These are phyloP conservation scores for Xerus inauris DNA, from an alignment of 2,113 vertebrate species.

Conservation along the genomic window DNA sequence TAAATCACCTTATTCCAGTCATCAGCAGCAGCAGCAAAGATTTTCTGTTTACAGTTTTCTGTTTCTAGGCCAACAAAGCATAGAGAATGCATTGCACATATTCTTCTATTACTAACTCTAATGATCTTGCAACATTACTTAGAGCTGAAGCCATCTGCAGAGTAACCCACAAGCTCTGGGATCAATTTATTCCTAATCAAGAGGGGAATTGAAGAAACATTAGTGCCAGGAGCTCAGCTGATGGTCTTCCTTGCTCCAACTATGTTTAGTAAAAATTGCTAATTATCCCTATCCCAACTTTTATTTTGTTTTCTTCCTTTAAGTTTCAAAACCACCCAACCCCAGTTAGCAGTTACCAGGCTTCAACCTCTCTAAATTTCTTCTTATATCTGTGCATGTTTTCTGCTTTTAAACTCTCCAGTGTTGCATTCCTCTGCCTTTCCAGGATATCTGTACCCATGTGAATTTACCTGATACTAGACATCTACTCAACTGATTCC, in stretches of 20 bases:
- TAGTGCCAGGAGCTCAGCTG: not conserved
- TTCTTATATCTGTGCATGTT: not conserved
- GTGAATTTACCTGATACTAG: not conserved
- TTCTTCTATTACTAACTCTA: not conserved
- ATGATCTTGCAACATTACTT: not conserved
- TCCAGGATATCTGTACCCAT: not conserved
- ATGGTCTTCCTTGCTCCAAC: not conserved
- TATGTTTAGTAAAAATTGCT: not conserved
- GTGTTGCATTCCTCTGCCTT: not conserved
- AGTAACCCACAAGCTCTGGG: not conserved
- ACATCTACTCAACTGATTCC: not conserved
- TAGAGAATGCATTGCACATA: not conserved
- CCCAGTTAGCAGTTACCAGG: not conserved
- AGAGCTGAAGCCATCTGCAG: not conserved
- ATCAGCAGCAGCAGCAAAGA: conserved; percentile 32
- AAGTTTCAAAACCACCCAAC: conserved; percentile 30
- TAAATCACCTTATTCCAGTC: conserved; percentile 59
- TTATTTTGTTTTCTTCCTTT: conserved; percentile 19
- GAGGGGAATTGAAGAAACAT: not conserved
- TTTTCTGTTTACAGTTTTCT: conserved; percentile 9
- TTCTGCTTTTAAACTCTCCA: not conserved
- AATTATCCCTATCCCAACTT: not conserved
- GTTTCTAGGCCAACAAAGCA: not conserved
- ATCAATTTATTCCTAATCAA: conserved; percentile 17
- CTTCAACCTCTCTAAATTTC: not conserved